phyloP scores from a whole-genome alignment of 2,113 vertebrate genomes.

The Dipodomys merriami region DNA sequence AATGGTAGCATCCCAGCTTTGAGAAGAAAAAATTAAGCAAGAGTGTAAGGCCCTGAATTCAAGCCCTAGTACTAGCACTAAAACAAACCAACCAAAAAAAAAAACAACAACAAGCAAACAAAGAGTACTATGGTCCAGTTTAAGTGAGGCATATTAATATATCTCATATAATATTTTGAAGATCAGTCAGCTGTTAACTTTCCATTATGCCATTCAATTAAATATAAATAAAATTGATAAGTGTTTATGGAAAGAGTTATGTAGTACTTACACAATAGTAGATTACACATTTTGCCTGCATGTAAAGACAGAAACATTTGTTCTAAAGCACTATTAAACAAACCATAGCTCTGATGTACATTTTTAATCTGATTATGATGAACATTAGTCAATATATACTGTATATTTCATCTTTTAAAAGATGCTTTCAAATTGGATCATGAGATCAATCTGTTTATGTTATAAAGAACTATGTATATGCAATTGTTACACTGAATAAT shows the following conservation, averaged over 20 bases:
- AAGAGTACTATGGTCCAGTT: neutral
- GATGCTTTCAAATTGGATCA: constrained; percentile 79
- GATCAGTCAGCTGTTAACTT: constrained; percentile 74
- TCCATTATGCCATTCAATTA: constrained; percentile 63
- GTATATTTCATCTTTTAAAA: constrained; percentile 78
- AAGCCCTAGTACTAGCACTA: too few species aligned
- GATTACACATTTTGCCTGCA: constrained; percentile 70
- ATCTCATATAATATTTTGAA: constrained; percentile 78
- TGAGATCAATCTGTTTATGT: constrained; percentile 74
- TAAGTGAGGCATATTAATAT: constrained; percentile 46
- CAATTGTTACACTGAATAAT: constrained; percentile 75
- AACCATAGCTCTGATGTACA: constrained; percentile 74
- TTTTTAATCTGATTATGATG: constrained; percentile 84
- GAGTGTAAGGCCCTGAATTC: too few species aligned
- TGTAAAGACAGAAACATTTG: constrained; percentile 55
- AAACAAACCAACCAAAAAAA: too few species aligned
- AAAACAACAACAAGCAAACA: too few species aligned
- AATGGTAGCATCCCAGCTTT: too few species aligned
- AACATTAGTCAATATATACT: constrained; percentile 56
- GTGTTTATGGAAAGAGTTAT: constrained; percentile 81
- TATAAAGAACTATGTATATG: constrained; percentile 68
- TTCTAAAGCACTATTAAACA: constrained; percentile 82
- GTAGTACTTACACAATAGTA: constrained; percentile 68
- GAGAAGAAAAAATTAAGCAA: too few species aligned
- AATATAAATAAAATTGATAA: constrained; percentile 63